Conservation (phyloP, 2,888 invertebrate species). For the Pollenia angustigena region DNA sequence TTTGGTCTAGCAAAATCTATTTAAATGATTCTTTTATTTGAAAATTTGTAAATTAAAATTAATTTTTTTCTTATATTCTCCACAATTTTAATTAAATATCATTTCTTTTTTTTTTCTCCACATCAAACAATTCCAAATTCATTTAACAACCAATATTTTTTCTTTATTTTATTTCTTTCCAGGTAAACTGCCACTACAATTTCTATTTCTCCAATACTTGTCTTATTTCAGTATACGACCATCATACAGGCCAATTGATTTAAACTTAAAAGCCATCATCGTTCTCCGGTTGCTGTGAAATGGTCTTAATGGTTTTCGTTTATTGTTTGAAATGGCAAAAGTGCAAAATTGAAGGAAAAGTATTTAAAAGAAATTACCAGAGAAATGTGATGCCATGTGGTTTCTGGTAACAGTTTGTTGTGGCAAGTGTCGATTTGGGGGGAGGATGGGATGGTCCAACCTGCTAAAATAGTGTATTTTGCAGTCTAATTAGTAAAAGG, state of each 20-base stretch:
- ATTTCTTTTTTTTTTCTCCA: neutral
- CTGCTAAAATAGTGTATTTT: neutral
- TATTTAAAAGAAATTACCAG: conserved; percentile 46
- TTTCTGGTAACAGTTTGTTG: conserved; percentile 38
- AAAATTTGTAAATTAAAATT: neutral
- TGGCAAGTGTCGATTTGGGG: neutral
- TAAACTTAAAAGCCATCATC: conserved; percentile 18
- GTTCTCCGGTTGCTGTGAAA: neutral
- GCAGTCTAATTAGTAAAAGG: conserved; percentile 56
- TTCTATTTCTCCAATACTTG: neutral
- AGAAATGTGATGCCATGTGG: conserved; percentile 37
- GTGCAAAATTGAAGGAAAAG: conserved; percentile 20
- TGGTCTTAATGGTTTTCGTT: neutral
- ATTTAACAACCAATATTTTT: neutral
- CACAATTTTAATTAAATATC: conserved; percentile 13
- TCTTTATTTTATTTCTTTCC: conserved; percentile 27
- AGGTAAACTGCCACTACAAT: conserved; percentile 35
- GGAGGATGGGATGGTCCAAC: neutral
- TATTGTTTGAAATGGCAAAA: conserved; percentile 31
- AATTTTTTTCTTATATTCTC: neutral
- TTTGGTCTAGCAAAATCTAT: too few relatives aligned
- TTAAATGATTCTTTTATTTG: too few relatives aligned
- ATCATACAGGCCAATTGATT: conserved; percentile 14
- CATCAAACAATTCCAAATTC: neutral
- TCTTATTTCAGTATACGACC: too few relatives aligned